phyloP scores from a whole-genome alignment of 23 tunicate species.

The Halocynthia roretzi region DNA sequence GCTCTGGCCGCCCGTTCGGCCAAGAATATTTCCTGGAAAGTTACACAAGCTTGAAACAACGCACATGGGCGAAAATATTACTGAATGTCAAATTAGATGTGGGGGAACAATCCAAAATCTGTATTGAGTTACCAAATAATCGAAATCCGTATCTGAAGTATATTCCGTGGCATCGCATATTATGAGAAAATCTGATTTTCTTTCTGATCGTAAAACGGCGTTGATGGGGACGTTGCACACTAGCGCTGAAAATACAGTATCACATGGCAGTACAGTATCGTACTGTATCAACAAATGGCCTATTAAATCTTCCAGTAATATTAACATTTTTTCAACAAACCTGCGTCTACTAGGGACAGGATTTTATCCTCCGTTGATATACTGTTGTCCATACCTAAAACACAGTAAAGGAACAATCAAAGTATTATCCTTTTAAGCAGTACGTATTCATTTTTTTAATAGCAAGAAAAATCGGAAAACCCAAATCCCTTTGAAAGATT shows the following conservation, averaged over 20 bases:
- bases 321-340: no score
- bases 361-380: no score
- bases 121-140: slow-evolving; percentile 34
- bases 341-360: no score
- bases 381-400: no score
- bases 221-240: slow-evolving; percentile 20
- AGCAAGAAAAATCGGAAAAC: no score
- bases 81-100: background rate
- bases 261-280: no score
- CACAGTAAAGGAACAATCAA: no score
- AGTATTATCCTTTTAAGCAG: no score
- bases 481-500: no score
- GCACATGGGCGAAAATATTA: background rate
- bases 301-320: background rate
- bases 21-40: slow-evolving; percentile 24
- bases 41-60: background rate
- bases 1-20: slow-evolving; percentile 25
- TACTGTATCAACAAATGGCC: background rate
- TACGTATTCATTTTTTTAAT: no score
- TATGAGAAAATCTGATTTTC: slow-evolving; percentile 35
- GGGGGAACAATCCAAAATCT: no score
- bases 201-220: slow-evolving; percentile 15
- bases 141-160: slow-evolving; percentile 28
- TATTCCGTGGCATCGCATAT: slow-evolving; percentile 34
- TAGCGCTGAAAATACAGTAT: background rate